Evolutionary conservation across 2,888 invertebrate genomes (phyloP).

Genomic region (Conops quadrifasciatus): DNA sequence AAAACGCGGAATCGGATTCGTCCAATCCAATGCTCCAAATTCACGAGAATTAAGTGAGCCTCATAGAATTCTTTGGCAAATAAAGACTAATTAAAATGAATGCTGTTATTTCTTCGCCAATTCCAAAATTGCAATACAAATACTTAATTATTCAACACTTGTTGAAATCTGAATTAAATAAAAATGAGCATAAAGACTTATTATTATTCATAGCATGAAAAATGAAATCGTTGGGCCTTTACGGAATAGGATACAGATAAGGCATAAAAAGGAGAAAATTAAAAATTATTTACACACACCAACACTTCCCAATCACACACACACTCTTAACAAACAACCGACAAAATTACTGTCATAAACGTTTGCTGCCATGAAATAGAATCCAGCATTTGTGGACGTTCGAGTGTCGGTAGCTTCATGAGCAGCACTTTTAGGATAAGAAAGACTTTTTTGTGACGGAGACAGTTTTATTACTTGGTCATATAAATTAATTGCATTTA

Average conservation of each 20-base stretch:
- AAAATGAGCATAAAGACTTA: neutral
- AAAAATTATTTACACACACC: constrained; percentile 8
- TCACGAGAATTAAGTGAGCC: no score
- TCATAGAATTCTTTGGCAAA: no score
- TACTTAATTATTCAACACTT: no score
- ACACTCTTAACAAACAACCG: no score
- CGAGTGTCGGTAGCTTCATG: neutral
- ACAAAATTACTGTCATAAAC: neutral
- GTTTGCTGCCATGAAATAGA: neutral
- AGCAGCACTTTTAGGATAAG: neutral
- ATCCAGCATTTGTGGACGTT: neutral
- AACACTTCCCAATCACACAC: neutral
- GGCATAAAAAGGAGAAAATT: neutral
- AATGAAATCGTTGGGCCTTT: neutral
- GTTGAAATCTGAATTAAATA: neutral
- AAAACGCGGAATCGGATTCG: no score
- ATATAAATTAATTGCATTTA: constrained; percentile 1
- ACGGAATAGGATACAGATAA: neutral
- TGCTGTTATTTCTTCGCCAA: no score
- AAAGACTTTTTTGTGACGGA: neutral
- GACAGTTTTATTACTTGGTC: constrained; percentile 1
- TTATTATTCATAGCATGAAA: neutral
- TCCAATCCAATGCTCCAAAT: no score
- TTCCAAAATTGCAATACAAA: no score
- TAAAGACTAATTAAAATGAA: no score